Percentiles rank a stretch among this genome's conserved stretches.
Conservation (phyloP, 2,888 invertebrate species). For the Oscheius sp. region DNA sequence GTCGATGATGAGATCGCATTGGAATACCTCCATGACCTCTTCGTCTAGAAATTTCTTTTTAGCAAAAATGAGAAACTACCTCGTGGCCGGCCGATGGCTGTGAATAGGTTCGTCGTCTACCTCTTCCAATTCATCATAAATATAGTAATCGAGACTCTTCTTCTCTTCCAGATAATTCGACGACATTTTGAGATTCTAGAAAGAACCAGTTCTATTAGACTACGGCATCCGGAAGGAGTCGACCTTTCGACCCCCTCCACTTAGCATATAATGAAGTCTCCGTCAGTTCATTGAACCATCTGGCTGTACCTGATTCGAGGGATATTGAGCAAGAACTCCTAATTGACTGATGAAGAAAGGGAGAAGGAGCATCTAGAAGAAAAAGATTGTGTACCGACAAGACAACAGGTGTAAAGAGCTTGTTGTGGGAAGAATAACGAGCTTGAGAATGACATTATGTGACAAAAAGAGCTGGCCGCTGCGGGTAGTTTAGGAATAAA, state of each 20-base stretch:
- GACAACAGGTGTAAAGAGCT: slow-evolving; percentile 20
- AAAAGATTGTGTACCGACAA: background rate
- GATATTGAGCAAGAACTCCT: background rate
- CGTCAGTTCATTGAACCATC: background rate
- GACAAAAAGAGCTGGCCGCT: slow-evolving; percentile 1
- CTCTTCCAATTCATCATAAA: slow-evolving; percentile 30
- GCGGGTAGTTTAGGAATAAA: no score
- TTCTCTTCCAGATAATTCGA: background rate
- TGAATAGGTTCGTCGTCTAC: slow-evolving; percentile 28
- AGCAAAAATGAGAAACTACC: background rate
- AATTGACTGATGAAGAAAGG: slow-evolving; percentile 2
- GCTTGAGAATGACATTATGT: slow-evolving; percentile 20
- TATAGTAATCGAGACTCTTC: slow-evolving; percentile 16
- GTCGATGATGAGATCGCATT: slow-evolving; percentile 18
- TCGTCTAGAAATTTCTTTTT: background rate
- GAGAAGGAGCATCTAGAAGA: background rate
- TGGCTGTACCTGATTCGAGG: background rate
- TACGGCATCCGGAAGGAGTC: no score
- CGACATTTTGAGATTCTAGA: no score
- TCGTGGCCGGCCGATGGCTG: background rate
- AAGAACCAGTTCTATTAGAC: no score
- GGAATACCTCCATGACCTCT: slow-evolving; percentile 15
- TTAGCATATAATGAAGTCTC: background rate
- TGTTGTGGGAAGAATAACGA: slow-evolving; percentile 15
- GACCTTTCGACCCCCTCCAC: background rate